Conservation (phyloP, 2,797 vertebrate species). For the Cryptoprocta ferox region DNA sequence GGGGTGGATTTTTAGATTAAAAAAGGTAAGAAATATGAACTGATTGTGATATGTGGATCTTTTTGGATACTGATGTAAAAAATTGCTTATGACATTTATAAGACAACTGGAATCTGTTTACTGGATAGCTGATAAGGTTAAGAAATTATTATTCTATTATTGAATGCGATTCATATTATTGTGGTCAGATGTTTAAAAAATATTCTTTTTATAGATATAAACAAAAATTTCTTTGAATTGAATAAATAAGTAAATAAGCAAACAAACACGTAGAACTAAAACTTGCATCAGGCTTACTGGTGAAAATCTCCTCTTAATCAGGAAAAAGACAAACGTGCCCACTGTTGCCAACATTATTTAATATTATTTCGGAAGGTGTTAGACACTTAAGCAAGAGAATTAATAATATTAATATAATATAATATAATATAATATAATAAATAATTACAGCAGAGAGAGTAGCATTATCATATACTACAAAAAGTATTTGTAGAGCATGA, state of each 20-base stretch:
- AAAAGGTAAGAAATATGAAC: background rate
- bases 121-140: background rate
- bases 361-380: background rate
- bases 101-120: background rate
- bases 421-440: background rate
- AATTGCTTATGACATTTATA: background rate
- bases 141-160: background rate
- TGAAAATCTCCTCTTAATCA: slow-evolving; percentile 1
- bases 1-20: background rate
- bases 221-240: background rate
- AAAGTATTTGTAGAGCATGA: background rate
- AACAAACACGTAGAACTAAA: background rate
- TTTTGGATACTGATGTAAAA: background rate
- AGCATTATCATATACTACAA: background rate
- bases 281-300: background rate
- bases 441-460: background rate
- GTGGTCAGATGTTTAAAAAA: background rate
- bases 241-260: background rate
- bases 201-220: background rate
- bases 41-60: background rate
- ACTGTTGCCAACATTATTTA: background rate
- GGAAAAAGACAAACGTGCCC: background rate
- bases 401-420: background rate
- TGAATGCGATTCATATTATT: background rate
- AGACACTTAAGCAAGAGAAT: background rate